Conservation (phyloP, 2,113 vertebrate genomes). For the Phycodurus eques region DNA sequence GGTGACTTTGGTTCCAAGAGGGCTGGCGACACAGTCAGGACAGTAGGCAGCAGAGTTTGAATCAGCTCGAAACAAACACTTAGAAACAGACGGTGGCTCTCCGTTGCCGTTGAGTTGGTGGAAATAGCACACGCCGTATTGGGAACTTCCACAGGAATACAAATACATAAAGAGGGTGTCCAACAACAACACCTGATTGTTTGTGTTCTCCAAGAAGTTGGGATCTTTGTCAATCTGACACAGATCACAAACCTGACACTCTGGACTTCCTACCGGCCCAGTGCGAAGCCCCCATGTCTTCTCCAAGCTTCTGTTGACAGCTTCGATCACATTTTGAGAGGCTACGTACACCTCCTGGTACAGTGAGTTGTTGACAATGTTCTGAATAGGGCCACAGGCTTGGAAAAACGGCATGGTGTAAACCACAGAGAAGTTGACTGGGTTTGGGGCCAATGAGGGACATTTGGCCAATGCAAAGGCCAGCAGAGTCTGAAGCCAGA, state of each 20-base stretch:
- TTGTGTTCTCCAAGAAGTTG: constrained; percentile 70
- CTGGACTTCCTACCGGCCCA: constrained; percentile 78
- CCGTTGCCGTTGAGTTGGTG: constrained; percentile 73
- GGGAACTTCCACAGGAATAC: constrained; percentile 84
- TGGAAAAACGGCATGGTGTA: constrained; percentile 81
- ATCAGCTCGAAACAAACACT: constrained; percentile 78
- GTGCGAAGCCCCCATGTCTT: constrained; percentile 76
- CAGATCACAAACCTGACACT: constrained; percentile 79
- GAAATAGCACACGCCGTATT: constrained; percentile 83
- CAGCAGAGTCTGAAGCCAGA: constrained; percentile 70
- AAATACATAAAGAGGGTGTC: constrained; percentile 81
- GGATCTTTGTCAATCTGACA: constrained; percentile 62
- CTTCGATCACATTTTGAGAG: constrained; percentile 81
- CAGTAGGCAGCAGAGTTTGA: constrained; percentile 76
- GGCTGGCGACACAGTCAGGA: constrained; percentile 88
- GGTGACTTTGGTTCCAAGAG: constrained; percentile 82
- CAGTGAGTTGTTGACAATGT: constrained; percentile 72
- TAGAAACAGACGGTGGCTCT: constrained; percentile 56
- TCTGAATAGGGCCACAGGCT: constrained; percentile 75
- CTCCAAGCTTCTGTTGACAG: constrained; percentile 73
- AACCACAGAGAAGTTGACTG: constrained; percentile 78
- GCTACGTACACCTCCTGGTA: constrained; percentile 81
- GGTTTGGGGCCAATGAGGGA: constrained; percentile 61
- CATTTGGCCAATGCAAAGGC: constrained; percentile 65
- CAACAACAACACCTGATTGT: constrained; percentile 81